phyloP scores from a whole-genome alignment of 1,140 invertebrate genomes.

The Trichogramma pretiosum region DNA sequence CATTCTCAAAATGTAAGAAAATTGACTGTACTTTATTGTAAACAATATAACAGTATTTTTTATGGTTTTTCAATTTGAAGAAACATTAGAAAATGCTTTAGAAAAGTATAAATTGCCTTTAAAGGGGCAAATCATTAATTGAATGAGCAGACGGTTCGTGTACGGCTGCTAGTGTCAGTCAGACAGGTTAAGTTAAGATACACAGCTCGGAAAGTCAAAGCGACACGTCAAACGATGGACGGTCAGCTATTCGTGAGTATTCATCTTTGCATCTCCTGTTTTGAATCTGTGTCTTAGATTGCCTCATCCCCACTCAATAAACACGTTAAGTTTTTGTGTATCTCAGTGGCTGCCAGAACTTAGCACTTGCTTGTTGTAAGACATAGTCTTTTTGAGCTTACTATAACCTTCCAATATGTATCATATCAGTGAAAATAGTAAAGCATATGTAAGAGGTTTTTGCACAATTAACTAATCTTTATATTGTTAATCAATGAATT shows the following conservation, averaged over 20 bases:
- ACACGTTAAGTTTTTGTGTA: constrained; percentile 8
- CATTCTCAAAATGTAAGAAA: too few relatives aligned
- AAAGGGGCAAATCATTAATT: too few relatives aligned
- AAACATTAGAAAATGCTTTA: too few relatives aligned
- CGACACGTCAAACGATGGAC: constrained; percentile 25
- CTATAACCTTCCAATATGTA: too few relatives aligned
- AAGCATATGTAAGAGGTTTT: constrained; percentile 12
- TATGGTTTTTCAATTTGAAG: too few relatives aligned
- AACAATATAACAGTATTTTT: too few relatives aligned
- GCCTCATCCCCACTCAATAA: neutral
- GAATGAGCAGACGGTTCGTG: too few relatives aligned
- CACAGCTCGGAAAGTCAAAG: neutral
- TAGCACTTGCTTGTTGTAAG: constrained; percentile 10
- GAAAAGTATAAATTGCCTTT: too few relatives aligned
- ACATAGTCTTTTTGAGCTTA: constrained; percentile 30
- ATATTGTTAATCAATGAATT: neutral
- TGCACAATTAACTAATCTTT: neutral
- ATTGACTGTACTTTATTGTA: too few relatives aligned
- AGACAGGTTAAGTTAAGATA: too few relatives aligned
- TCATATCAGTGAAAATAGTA: constrained; percentile 4
- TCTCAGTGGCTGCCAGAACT: constrained; percentile 18
- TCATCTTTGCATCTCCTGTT: constrained; percentile 14
- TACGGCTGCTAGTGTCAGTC: too few relatives aligned
- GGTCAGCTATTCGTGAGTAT: constrained; percentile 30
- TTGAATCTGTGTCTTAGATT: constrained; percentile 7